A percentile compares a stretch with the other conserved stretches of the same genome.
Conservation (phyloP, 2,888 invertebrate genomes). For the Melanargia galathea region DNA sequence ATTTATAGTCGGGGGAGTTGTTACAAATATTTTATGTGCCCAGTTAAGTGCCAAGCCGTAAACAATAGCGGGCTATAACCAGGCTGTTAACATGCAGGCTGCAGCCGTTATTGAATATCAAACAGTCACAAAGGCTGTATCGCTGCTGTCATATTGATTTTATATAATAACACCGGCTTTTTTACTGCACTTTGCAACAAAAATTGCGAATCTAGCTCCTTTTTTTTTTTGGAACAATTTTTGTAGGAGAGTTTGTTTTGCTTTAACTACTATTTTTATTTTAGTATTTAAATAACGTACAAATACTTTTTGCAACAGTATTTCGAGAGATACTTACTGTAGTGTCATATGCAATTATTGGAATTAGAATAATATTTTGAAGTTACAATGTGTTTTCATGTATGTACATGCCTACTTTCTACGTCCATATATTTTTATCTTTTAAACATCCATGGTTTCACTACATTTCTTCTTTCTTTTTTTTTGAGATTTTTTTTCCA, state of each 20-base stretch:
- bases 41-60: conserved; percentile 41
- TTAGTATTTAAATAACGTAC: too few relatives aligned
- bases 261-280: neutral
- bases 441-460: too few relatives aligned
- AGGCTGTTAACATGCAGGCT: conserved; percentile 40
- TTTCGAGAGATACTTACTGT: too few relatives aligned
- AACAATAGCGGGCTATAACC: conserved; percentile 40
- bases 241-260: neutral
- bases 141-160: conserved; percentile 30
- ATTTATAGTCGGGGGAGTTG: conserved; percentile 39
- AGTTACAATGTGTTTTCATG: too few relatives aligned
- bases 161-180: conserved; percentile 25
- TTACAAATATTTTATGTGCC: conserved; percentile 42
- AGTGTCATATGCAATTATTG: too few relatives aligned
- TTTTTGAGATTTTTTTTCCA: too few relatives aligned
- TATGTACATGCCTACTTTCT: too few relatives aligned
- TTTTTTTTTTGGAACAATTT: conserved; percentile 4
- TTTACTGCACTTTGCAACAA: conserved; percentile 14
- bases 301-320: too few relatives aligned
- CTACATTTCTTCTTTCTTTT: too few relatives aligned
- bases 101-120: conserved; percentile 41
- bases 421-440: too few relatives aligned
- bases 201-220: neutral
- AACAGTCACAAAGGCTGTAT: conserved; percentile 43
- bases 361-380: too few relatives aligned